Evolutionary conservation across 35 echinoderm and acorn worm species (phyloP).

Genomic region (Lytechinus pictus): DNA sequence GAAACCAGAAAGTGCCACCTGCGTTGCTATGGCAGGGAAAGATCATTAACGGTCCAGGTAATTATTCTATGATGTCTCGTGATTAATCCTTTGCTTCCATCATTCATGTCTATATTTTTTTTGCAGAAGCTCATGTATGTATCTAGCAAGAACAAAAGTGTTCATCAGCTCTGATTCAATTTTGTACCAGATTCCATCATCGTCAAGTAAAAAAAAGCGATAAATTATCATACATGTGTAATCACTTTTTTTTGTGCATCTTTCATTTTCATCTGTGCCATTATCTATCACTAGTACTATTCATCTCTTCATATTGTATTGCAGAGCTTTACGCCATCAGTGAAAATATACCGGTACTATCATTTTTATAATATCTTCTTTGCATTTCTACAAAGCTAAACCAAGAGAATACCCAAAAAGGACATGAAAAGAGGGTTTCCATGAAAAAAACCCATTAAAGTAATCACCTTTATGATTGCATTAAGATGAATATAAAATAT

Average conservation of each 20-base stretch:
- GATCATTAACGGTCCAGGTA: slow-evolving; percentile 43
- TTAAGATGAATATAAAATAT: neutral
- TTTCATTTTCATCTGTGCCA: neutral
- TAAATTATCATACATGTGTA: neutral
- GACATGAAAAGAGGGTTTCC: no score
- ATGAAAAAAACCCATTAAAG: no score
- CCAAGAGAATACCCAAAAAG: no score
- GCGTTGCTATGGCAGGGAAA: slow-evolving; percentile 34
- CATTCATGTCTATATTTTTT: neutral
- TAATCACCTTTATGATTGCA: no score
- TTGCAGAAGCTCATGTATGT: neutral
- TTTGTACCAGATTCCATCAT: neutral
- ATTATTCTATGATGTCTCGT: neutral
- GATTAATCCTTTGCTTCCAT: neutral
- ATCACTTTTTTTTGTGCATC: neutral
- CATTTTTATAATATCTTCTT: no score
- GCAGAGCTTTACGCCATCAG: neutral
- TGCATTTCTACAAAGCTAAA: no score
- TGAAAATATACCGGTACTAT: neutral
- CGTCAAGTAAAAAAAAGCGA: neutral
- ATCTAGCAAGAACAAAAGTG: neutral
- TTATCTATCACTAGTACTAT: neutral
- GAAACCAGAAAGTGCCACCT: slow-evolving; percentile 33
- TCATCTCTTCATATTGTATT: neutral
- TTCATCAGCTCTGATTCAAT: neutral